Conservation (phyloP, 2,113 vertebrate species). For the Carassius auratus region DNA sequence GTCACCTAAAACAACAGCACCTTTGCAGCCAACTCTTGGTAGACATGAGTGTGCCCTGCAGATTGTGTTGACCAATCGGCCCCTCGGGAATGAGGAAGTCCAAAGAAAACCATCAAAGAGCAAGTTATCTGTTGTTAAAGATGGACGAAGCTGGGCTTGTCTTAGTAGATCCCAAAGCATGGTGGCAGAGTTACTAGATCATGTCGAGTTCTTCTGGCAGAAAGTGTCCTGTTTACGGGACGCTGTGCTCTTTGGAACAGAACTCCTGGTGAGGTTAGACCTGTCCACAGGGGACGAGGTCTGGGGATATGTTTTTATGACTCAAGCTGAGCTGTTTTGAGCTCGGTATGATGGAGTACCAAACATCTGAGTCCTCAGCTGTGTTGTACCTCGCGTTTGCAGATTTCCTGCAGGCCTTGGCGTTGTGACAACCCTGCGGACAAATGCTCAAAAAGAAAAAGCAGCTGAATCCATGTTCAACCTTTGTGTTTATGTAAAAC, state of each 20-base stretch:
- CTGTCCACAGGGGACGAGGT: background rate
- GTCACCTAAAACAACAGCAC: constrained; percentile 24
- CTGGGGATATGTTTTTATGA: constrained; percentile 25
- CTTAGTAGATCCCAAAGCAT: background rate
- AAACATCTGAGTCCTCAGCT: constrained; percentile 39
- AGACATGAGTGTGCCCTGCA: background rate
- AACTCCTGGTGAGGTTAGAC: constrained; percentile 14
- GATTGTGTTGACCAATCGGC: background rate
- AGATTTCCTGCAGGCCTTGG: constrained; percentile 22
- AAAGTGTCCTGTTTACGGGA: background rate
- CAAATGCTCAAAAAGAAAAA: background rate
- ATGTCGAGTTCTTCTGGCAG: background rate
- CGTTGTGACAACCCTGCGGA: background rate
- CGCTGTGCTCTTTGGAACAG: constrained; percentile 5
- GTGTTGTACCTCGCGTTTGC: background rate
- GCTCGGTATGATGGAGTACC: background rate
- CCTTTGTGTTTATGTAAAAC: background rate
- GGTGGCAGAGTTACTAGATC: background rate
- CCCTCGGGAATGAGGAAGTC: constrained; percentile 11
- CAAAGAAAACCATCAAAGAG: background rate
- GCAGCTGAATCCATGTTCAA: background rate
- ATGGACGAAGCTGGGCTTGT: background rate
- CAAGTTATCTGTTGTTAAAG: background rate
- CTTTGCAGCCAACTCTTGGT: background rate
- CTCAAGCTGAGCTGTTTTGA: constrained; percentile 27